A percentile compares a stretch with the other conserved stretches of the same genome.
phyloP scores from a whole-genome alignment of 2,888 invertebrate genomes.

The Sericinus montela region DNA sequence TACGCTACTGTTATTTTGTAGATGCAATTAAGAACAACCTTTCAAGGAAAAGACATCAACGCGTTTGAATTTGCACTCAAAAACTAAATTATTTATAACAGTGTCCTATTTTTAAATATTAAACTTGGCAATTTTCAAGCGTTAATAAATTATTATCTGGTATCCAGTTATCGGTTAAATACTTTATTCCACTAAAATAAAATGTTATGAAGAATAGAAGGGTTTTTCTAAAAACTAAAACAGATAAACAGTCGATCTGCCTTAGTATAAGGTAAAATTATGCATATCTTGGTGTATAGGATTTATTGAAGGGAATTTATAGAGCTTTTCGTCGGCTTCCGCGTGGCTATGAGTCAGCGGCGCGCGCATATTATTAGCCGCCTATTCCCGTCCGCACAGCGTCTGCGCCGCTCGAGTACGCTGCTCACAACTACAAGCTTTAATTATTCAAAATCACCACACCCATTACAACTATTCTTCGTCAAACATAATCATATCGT shows the following conservation, averaged over 20 bases:
- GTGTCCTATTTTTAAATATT: too few species aligned
- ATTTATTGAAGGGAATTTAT: slow-evolving; percentile 34
- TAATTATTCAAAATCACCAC: slow-evolving; percentile 28
- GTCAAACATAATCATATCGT: slow-evolving; percentile 5
- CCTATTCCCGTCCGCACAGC: slow-evolving; percentile 47
- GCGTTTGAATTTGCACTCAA: slow-evolving; percentile 24
- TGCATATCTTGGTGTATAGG: slow-evolving; percentile 4
- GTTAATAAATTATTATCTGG: too few species aligned
- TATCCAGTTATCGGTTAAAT: too few species aligned
- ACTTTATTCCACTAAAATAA: too few species aligned
- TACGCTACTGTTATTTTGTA: too few species aligned
- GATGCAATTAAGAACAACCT: not conserved
- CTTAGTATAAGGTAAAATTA: not conserved
- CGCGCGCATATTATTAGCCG: slow-evolving; percentile 52
- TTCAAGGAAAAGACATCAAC: slow-evolving; percentile 65
- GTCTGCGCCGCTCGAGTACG: slow-evolving; percentile 26
- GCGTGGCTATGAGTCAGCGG: slow-evolving; percentile 53
- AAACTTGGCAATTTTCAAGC: too few species aligned
- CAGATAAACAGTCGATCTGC: not conserved
- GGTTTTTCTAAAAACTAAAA: too few species aligned
- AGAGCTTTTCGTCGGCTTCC: slow-evolving; percentile 59
- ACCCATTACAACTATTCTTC: slow-evolving; percentile 26
- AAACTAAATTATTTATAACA: not conserved
- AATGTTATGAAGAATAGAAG: too few species aligned
- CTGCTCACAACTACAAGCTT: slow-evolving; percentile 21